Base-by-base conservation (phyloP, 2,888 invertebrate genomes). In the Cephus runcator region DNA sequence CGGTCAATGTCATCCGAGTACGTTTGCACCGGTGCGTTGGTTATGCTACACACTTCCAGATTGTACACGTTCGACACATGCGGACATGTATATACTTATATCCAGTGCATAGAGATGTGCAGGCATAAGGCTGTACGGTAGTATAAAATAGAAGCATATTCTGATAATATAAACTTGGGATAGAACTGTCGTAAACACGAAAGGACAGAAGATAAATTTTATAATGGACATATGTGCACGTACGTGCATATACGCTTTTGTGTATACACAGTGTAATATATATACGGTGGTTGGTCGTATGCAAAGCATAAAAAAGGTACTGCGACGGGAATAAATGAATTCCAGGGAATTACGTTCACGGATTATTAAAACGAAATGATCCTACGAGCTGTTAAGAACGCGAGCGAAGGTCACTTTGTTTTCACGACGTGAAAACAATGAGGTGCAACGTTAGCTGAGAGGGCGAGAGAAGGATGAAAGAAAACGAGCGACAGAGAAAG, bases 1-100 rank as follows among this genome's bases (percentile, higher is more conserved):
- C 71, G 71, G 71, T 71, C 71, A 71, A 71, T 71, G 71, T 71
- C 71, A 71, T 31, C n/a, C 12, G 31, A 34, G 71, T 33, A 71
- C 71, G 31, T 71, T 71, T 71, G 71, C 71, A 71, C 71, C 56
- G 56, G 56, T 56, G 23, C 23, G 23, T 56, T 23, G 9, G 23
- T 56, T 23, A 56, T 23, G 15, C 23, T 23, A 56, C 56, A 56
- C 9, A 56, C 56, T 56, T 23, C 23, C 23, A 56, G 56, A 23
- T 56, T 56, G 56, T 23, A 56, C 23, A 23, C 9, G 9, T 56
- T 9, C 23, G 23, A 23, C 23, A 23, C 56, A 56, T 23, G 56
- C 9, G 9, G 56, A 4, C 23, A 23, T 23, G 6, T 23, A 56
- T 23, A 23, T 56, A 23, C 23, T 9, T 23, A 23, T 56, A 56